phyloP scores from a whole-genome alignment of 2,888 invertebrate genomes.

The Pycnomerus fuliginosus region DNA sequence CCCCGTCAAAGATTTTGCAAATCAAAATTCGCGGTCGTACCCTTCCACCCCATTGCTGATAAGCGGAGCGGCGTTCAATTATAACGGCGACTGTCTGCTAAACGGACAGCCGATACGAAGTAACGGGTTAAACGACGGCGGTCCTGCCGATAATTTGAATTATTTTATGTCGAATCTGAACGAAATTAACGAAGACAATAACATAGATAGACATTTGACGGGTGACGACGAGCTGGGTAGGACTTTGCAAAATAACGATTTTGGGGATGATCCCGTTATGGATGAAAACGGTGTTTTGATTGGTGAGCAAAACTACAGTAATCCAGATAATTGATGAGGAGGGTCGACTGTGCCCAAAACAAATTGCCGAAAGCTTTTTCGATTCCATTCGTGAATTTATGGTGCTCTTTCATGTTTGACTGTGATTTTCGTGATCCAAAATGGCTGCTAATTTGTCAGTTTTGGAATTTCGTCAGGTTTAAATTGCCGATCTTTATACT shows the following conservation, averaged over 20 bases:
- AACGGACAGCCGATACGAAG: slow-evolving; percentile 50
- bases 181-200: slow-evolving; percentile 30
- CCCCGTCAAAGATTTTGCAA: slow-evolving; percentile 43
- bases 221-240: slow-evolving; percentile 23
- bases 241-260: slow-evolving; percentile 34
- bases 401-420: no score
- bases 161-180: slow-evolving; percentile 20
- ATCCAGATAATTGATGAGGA: no score
- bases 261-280: slow-evolving; percentile 29
- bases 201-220: slow-evolving; percentile 9
- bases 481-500: no score
- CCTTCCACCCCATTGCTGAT: slow-evolving; percentile 70
- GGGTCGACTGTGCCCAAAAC: no score
- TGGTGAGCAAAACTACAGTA: slow-evolving; percentile 33
- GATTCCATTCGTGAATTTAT: no score
- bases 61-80: slow-evolving; percentile 46
- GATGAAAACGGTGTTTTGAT: slow-evolving; percentile 38
- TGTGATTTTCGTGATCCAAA: no score
- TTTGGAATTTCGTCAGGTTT: no score
- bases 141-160: slow-evolving; percentile 9
- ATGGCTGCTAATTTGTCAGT: no score
- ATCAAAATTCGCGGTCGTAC: slow-evolving; percentile 66
- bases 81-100: slow-evolving; percentile 49
- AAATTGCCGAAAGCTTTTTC: no score
- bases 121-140: no score